Evolutionary conservation across 2,113 vertebrate genomes (phyloP).

Genomic region (Pterocles gutturalis): DNA sequence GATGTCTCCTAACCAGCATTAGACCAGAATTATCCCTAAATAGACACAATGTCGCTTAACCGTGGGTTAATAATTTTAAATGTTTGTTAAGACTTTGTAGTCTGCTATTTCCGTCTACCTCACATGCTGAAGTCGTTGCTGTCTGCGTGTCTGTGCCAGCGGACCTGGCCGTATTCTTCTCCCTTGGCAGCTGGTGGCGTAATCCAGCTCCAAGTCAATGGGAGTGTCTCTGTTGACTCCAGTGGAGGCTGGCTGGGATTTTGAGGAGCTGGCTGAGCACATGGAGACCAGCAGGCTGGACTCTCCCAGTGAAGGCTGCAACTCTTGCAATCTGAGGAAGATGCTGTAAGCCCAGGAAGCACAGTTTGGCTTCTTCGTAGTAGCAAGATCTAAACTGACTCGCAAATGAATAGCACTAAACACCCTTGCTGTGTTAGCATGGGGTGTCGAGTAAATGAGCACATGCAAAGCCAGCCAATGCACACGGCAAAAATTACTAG

Average conservation of each 20-base stretch:
- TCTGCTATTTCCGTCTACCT: constrained; percentile 39
- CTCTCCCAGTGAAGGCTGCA: background rate
- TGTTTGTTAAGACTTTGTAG: background rate
- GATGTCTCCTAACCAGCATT: background rate
- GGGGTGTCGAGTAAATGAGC: background rate
- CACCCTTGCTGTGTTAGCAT: background rate
- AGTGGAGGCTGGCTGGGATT: background rate
- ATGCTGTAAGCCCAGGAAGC: background rate
- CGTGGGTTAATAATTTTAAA: background rate
- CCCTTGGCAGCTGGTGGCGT: background rate
- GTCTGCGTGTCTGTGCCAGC: background rate
- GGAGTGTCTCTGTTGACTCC: constrained; percentile 1
- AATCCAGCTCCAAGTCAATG: background rate
- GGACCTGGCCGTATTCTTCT: background rate
- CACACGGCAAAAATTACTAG: background rate
- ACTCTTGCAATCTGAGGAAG: background rate
- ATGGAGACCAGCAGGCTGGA: background rate
- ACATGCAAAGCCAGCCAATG: background rate
- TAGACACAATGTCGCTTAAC: fast-evolving
- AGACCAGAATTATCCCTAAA: background rate
- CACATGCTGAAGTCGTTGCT: background rate
- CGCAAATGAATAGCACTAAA: background rate
- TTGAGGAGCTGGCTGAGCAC: background rate
- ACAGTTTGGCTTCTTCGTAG: background rate
- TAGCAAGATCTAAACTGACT: background rate